These are phyloP conservation scores for Muscicapa striata DNA, from an alignment of 2,797 vertebrate genomes.

Conservation along the genomic window DNA sequence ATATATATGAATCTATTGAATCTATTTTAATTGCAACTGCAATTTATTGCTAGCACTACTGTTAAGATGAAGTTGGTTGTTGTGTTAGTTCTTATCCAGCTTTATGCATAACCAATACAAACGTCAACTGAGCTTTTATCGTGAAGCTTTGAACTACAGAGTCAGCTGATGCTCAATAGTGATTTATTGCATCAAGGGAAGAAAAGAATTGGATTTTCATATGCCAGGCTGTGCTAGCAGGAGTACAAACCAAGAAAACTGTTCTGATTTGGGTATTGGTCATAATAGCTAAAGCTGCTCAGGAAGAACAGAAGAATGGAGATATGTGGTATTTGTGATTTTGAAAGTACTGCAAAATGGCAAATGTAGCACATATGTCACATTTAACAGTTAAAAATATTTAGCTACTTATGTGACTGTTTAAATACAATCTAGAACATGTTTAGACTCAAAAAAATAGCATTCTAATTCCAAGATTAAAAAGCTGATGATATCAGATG, in stretches of 20 bases:
- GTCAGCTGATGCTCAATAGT: background rate
- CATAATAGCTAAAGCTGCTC: background rate
- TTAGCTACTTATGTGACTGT: background rate
- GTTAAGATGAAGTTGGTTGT: background rate
- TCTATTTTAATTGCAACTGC: background rate
- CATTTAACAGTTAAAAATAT: background rate
- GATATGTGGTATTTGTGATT: background rate
- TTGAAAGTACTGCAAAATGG: background rate
- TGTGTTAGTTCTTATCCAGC: background rate
- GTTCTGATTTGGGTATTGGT: background rate
- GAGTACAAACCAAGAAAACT: background rate
- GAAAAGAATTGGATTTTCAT: background rate
- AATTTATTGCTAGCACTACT: background rate
- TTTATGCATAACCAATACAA: background rate
- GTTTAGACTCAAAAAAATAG: background rate
- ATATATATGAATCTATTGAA: background rate
- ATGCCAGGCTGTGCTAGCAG: background rate
- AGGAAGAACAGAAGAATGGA: background rate
- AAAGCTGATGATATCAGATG: background rate
- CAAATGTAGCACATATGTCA: background rate
- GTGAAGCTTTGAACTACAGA: background rate
- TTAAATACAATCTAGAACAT: background rate
- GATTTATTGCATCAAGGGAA: background rate
- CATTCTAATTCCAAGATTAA: background rate
- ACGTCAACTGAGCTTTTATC: background rate